Evolutionary conservation across 2,113 vertebrate genomes (phyloP), one percentile per base, ranked within the genome.

Genomic region (Chiloscyllium plagiosum): DNA sequence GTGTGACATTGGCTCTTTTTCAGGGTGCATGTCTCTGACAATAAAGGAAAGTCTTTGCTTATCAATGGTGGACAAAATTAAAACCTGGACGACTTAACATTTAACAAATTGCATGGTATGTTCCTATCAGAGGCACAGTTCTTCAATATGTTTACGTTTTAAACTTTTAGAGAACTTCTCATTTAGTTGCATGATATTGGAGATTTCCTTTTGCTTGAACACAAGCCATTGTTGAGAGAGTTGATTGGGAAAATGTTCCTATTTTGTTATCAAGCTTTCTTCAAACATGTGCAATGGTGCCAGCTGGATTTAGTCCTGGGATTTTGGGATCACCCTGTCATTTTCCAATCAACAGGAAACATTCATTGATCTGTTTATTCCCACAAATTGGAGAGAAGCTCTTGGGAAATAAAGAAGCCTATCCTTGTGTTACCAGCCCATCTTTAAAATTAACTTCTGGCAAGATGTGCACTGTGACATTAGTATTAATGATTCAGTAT

Each of bases 321-420:
- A 96, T 96, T 96, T 96, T 96, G 42, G 97, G 97, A 97, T 98
- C 98, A 98, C 97, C 96, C 97, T 97, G 97, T 98, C 98, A 97
- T 97, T 97, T 97, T 97, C 98, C 97, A 97, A 97, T 97, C 97
- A 98, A 98, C 97, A 98, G 97, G 97, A 97, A 96, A 96, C 96
- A 93, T 96, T 97, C 97, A 97, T 96, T 98, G 97, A 98, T 98
- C 98, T 97, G 97, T 98, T 97, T 97, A 98, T 98, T 98, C 97
- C 97, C 97, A 97, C 97, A 97, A 97, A 98, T 97, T 98, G 97
- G 97, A 97, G 97, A 97, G 97, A 97, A 97, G 97, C 98, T 97
- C 98, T 96, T 97, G 97, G 98, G 98, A 98, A 98, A 98, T 98
- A 98, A 98, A 97, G 97, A 96, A 96, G 97, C 97, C 97, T 97